Conservation (phyloP, 2,797 vertebrate species). For the Dromococcyx pavoninus region DNA sequence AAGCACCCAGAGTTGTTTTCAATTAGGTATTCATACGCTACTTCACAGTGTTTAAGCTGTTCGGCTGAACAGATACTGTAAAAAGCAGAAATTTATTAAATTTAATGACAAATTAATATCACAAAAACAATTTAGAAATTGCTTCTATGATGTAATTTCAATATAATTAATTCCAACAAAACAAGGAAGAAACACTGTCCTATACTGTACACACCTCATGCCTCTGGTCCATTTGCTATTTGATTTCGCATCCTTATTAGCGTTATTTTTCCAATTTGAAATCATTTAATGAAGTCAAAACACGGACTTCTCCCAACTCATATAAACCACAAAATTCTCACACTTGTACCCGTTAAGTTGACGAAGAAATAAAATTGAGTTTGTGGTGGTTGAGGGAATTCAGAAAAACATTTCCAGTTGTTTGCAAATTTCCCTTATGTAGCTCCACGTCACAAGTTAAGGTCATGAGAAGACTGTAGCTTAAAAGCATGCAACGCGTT, state of each 20-base stretch:
- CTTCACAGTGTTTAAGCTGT: not conserved
- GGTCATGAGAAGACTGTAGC: constrained; percentile 14
- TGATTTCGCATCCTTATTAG: not conserved
- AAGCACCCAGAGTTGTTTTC: not conserved
- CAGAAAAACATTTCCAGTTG: not conserved
- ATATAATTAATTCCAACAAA: not conserved
- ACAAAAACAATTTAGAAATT: not conserved
- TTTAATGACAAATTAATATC: not conserved
- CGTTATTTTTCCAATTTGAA: not conserved
- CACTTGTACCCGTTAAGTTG: not conserved
- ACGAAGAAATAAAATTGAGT: not conserved
- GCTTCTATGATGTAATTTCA: not conserved
- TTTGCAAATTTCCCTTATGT: constrained; percentile 6
- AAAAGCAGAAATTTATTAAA: not conserved
- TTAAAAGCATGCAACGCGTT: not conserved
- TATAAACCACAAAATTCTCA: not conserved
- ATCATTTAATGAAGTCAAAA: not conserved
- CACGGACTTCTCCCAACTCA: not conserved
- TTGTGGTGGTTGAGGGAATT: not conserved
- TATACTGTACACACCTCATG: not conserved
- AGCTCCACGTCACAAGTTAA: not conserved
- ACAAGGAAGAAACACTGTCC: not conserved
- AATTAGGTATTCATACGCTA: not conserved
- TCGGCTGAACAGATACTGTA: not conserved
- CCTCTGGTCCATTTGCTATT: not conserved